Evolutionary conservation across 2,797 vertebrate species (phyloP).

Genomic region (Smutsia gigantea): DNA sequence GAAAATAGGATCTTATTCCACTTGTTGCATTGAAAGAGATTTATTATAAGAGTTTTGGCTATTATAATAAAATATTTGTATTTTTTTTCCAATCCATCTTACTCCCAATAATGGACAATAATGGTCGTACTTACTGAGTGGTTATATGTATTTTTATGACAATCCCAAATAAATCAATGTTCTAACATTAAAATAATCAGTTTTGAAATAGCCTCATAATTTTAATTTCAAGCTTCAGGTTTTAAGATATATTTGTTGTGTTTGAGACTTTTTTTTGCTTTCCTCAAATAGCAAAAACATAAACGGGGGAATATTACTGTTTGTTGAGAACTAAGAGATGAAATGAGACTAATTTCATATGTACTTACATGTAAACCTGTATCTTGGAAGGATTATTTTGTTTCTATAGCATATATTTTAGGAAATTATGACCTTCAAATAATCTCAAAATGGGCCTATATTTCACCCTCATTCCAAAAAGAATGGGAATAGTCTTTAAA

Average conservation of each 20-base stretch:
- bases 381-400: not conserved
- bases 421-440: not conserved
- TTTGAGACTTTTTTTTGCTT: not conserved
- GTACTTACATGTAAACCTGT: not conserved
- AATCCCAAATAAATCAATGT: conserved; percentile 30
- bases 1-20: not conserved
- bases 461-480: not conserved
- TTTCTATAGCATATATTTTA: not conserved
- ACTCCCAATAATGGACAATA: not conserved
- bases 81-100: not conserved
- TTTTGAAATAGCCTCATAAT: not conserved
- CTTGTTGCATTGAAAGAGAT: conserved; percentile 12
- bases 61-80: too few relatives aligned
- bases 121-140: not conserved
- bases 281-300: conserved; percentile 23
- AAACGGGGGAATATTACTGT: conserved; percentile 9
- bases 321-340: conserved; percentile 22
- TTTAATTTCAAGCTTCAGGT: conserved; percentile 36
- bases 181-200: conserved; percentile 1
- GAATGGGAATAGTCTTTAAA: conserved; percentile 15
- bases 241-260: not conserved
- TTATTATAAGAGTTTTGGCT: not conserved
- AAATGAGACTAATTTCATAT: not conserved
- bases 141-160: conserved; percentile 10
- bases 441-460: not conserved